A percentile compares a stretch with the other conserved stretches of the same genome.
These are phyloP conservation scores for Peromyscus leucopus DNA, from an alignment of 2,113 vertebrate species.

Conservation along the genomic window DNA sequence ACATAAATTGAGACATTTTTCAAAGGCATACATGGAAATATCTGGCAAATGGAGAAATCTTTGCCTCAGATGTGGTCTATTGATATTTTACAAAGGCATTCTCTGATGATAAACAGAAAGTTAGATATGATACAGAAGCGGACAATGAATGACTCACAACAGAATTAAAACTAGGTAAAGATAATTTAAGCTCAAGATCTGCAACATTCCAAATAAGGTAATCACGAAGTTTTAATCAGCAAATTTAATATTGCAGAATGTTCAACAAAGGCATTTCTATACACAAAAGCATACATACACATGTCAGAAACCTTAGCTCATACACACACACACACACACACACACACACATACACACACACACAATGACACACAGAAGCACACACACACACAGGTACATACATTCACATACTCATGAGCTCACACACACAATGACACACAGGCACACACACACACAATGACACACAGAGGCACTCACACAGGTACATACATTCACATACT, in stretches of 20 bases:
- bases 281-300: neutral
- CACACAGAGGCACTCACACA: neutral
- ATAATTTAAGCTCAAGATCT: neutral
- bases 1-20: neutral
- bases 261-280: neutral
- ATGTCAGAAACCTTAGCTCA: neutral
- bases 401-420: too few relatives aligned
- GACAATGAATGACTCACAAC: too few relatives aligned
- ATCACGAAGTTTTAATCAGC: neutral
- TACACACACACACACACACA: neutral
- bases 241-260: neutral
- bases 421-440: neutral
- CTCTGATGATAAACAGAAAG: neutral
- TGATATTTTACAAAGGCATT: neutral
- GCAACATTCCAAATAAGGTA: neutral
- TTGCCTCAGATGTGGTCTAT: neutral
- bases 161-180: neutral
- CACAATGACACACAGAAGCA: neutral
- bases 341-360: neutral
- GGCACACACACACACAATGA: neutral
- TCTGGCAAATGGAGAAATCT: too few relatives aligned
- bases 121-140: neutral
- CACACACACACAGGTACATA: neutral
- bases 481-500: too few relatives aligned
- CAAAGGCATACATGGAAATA: neutral